Evolutionary conservation across 1,140 invertebrate species (phyloP).

Genomic region (Ladona fulva): DNA sequence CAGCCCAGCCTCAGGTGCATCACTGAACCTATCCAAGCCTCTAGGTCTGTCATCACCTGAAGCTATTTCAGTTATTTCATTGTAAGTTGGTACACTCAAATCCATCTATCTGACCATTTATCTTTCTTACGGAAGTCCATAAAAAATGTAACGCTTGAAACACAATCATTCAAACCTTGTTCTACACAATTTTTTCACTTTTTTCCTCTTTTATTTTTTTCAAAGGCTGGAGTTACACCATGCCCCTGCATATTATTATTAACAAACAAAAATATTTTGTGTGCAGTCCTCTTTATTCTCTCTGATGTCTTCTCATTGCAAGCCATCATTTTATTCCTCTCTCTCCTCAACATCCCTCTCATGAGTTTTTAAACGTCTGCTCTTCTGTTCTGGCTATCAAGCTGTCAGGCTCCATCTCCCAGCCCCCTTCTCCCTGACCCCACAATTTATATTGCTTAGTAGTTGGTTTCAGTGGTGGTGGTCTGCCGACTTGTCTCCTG

Average conservation of each 20-base stretch:
- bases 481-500: conserved; percentile 53
- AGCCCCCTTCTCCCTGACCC: background rate
- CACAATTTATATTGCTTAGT: background rate
- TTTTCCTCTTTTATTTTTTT: conserved; percentile 10
- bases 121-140: background rate
- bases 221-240: conserved; percentile 3
- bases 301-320: background rate
- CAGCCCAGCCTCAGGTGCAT: background rate
- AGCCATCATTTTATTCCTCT: background rate
- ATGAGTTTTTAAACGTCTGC: background rate
- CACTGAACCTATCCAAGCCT: conserved; percentile 3
- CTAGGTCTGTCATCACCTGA: conserved; percentile 3
- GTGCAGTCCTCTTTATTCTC: background rate
- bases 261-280: conserved; percentile 6
- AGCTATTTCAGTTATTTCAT: background rate
- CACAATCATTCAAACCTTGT: conserved; percentile 1
- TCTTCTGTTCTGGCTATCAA: too few species aligned
- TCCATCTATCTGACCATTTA: background rate
- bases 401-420: background rate
- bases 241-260: background rate
- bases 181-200: conserved; percentile 7
- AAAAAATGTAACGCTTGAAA: conserved; percentile 8
- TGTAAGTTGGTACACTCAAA: background rate
- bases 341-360: background rate
- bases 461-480: conserved; percentile 22